Conservation (phyloP, 2,888 invertebrate species). For the Punctoribates punctum region DNA sequence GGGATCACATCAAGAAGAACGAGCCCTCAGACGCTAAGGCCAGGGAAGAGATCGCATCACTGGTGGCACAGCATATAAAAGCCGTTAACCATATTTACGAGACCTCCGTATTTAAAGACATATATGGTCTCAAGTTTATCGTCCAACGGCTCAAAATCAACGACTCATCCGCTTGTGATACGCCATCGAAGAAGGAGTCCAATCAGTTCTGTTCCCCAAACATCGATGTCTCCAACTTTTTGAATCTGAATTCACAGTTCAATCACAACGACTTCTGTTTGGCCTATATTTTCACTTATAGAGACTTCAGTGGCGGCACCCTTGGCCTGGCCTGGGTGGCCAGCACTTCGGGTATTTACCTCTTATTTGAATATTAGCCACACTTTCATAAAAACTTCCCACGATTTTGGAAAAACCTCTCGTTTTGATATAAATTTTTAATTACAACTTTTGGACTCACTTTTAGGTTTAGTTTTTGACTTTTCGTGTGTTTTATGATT, state of each 20-base stretch:
- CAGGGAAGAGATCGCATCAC: constrained; percentile 89
- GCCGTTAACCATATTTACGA: constrained; percentile 96
- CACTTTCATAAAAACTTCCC: neutral
- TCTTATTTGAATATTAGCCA: neutral
- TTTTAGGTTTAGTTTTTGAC: neutral
- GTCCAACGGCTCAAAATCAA: constrained; percentile 90
- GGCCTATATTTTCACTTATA: constrained; percentile 97
- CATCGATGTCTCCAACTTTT: constrained; percentile 97
- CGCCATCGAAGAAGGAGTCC: constrained; percentile 62
- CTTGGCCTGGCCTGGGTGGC: constrained; percentile 99
- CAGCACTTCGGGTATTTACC: constrained; percentile 65
- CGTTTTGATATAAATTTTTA: too few species aligned
- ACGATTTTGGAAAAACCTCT: too few species aligned
- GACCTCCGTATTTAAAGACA: constrained; percentile 90
- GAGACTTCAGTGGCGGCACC: constrained; percentile 97
- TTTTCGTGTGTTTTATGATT: neutral
- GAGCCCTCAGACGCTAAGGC: constrained; percentile 68
- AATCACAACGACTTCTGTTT: constrained; percentile 98
- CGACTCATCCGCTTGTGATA: constrained; percentile 73
- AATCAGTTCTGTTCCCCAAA: constrained; percentile 81
- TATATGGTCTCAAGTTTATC: constrained; percentile 93
- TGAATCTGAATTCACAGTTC: constrained; percentile 92
- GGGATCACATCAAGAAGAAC: constrained; percentile 75
- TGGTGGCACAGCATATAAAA: constrained; percentile 97
- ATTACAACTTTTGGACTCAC: too few species aligned